Base-by-base conservation (phyloP, 2,888 invertebrate species). In the Pandemis corylana region DNA sequence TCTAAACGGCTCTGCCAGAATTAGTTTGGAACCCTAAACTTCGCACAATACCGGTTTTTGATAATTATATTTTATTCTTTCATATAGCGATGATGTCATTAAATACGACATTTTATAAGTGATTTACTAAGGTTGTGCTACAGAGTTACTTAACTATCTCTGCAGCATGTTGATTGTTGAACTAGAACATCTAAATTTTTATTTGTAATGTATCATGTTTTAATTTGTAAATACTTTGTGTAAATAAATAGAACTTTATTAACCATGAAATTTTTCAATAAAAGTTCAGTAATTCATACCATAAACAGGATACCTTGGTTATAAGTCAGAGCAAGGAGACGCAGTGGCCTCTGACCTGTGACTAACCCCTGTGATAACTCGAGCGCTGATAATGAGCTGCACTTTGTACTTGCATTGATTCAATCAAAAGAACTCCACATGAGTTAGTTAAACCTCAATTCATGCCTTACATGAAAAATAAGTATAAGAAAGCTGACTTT, bases 361-460 rank as follows among this genome's bases (percentile, higher is more conserved):
- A 66, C 65, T 53, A 61, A 66, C 61, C 64, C 36, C 64, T 13
- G 10, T 12, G 73, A 73, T 73, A 76, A 72, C 53, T 41, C 36
- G 28, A 20, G 68, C 49, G 12, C 44, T 69, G 73, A 69, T 73
- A 65, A 59, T 10, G 49, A 49, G 46, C 49, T 69, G 69, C 61
- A 69, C 15, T 68, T 15, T 41, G 65, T 59, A 41, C 61, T 51
- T 72, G n/a, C 53, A 68, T 53, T 72, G 53, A 53, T 51, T 72
- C 44, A 53, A 44, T 63, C 20, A 56, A 49, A 28, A 62, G 20
- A 41, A 62, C 6, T 49, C 2, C 28, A 65, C 5, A 64, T 9
- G 0, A 15, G 5, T 20, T 44, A 13, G 28, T 46, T 1, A 64
- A 20, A 56, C 9, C 46, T 13, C 13, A 46, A 46, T 64, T 7